phyloP scores from a whole-genome alignment of 2,888 invertebrate genomes.

The Nesidiocoris tenuis region DNA sequence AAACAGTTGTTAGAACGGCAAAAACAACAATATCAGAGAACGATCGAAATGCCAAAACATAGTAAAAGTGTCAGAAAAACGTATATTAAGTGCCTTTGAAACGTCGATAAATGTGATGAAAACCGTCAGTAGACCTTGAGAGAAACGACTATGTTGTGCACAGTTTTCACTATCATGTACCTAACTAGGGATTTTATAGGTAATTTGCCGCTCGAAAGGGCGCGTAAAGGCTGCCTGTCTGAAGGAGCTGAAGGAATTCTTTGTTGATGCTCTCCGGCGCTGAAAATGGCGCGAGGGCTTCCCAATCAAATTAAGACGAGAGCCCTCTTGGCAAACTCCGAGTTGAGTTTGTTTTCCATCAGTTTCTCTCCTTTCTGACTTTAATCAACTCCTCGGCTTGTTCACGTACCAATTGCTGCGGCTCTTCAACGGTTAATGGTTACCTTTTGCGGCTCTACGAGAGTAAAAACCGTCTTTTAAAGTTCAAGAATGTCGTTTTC shows the following conservation, averaged over 20 bases:
- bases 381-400: conserved; percentile 32
- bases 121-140: too few relatives aligned
- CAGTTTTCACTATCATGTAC: not conserved
- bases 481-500: not conserved
- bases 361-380: conserved; percentile 25
- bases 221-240: not conserved
- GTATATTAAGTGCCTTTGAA: too few relatives aligned
- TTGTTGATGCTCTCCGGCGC: not conserved
- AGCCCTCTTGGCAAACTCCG: conserved; percentile 22
- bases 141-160: too few relatives aligned
- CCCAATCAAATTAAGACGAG: conserved; percentile 44
- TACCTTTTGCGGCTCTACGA: conserved; percentile 26
- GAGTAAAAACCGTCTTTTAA: conserved; percentile 22
- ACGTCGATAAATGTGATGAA: too few relatives aligned
- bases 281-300: not conserved
- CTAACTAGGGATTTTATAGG: not conserved
- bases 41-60: too few relatives aligned
- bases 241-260: not conserved
- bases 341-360: conserved; percentile 33
- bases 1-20: too few relatives aligned
- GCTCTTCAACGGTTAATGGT: conserved; percentile 28
- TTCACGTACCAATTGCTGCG: too few relatives aligned
- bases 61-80: too few relatives aligned
- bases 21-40: too few relatives aligned
- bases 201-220: not conserved